These are phyloP conservation scores for Melanotaenia maccullochi DNA, from an alignment of 2,797 vertebrate species.

Conservation along the genomic window DNA sequence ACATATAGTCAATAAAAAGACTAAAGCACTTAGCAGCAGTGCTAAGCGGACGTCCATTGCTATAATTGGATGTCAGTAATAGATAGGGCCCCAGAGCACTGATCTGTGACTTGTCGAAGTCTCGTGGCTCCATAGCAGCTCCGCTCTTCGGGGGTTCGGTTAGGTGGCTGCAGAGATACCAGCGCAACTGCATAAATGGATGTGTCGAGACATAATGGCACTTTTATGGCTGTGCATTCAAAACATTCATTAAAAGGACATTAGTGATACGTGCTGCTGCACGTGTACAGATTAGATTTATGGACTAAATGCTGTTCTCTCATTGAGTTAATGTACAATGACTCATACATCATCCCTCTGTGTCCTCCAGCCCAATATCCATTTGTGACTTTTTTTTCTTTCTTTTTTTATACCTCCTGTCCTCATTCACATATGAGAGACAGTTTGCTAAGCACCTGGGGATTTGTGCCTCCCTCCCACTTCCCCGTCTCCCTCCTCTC, in stretches of 20 bases:
- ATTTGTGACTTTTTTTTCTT: constrained; percentile 50
- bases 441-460: constrained; percentile 69
- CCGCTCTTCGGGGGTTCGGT: constrained; percentile 20
- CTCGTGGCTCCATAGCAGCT: constrained; percentile 57
- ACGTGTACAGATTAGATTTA: constrained; percentile 64
- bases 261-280: constrained; percentile 56
- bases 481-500: constrained; percentile 30
- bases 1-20: constrained; percentile 76
- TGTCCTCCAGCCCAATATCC: constrained; percentile 59
- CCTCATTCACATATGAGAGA: constrained; percentile 53
- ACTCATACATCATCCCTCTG: constrained; percentile 60
- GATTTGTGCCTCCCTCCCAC: constrained; percentile 68
- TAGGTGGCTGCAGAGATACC: constrained; percentile 12
- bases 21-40: constrained; percentile 71
- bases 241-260: constrained; percentile 77
- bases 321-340: constrained; percentile 65
- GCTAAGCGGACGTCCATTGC: constrained; percentile 69
- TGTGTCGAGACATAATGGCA: constrained; percentile 52
- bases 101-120: constrained; percentile 69
- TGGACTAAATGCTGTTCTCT: constrained; percentile 57
- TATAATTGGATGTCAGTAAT: constrained; percentile 79
- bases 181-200: constrained; percentile 42
- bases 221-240: constrained; percentile 65
- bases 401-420: constrained; percentile 41
- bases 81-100: constrained; percentile 70